These are phyloP conservation scores for Hypomecis atomaria DNA, from an alignment of 2,888 invertebrate species.

Conservation along the genomic window DNA sequence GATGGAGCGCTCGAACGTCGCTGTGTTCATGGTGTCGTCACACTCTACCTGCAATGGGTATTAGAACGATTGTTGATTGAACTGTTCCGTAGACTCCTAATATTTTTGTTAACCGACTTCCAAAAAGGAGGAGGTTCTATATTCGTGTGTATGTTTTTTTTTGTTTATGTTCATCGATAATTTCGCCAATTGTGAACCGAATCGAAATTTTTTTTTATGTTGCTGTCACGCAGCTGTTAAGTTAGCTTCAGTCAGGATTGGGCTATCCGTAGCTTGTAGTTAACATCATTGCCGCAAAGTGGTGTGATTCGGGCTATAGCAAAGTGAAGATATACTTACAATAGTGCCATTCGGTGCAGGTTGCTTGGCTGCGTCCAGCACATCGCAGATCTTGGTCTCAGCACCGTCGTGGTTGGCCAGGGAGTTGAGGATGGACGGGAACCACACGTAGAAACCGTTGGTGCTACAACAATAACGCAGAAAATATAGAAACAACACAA, in stretches of 20 bases:
- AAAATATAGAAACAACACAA: too few relatives aligned
- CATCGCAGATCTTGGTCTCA: conserved; percentile 73
- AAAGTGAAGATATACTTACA: conserved; percentile 47
- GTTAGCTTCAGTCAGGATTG: too few relatives aligned
- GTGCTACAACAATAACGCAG: conserved; percentile 62
- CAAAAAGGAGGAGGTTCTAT: too few relatives aligned
- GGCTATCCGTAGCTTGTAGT: too few relatives aligned
- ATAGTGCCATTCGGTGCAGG: conserved; percentile 57
- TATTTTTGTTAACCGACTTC: too few relatives aligned
- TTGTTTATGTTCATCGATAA: too few relatives aligned
- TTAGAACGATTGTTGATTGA: background rate
- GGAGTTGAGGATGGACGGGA: conserved; percentile 84
- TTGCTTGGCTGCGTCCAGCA: conserved; percentile 61
- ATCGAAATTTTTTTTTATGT: too few relatives aligned
- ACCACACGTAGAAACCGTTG: conserved; percentile 85
- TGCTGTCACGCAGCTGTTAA: too few relatives aligned
- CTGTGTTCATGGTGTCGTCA: conserved; percentile 82
- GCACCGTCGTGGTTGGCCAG: conserved; percentile 71
- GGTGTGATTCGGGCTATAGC: background rate
- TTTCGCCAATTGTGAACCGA: too few relatives aligned
- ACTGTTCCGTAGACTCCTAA: background rate
- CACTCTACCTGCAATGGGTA: conserved; percentile 64
- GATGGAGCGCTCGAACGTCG: conserved; percentile 87
- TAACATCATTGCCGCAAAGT: too few relatives aligned
- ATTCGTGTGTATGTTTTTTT: too few relatives aligned